Base-by-base conservation (phyloP, 2,113 vertebrate genomes). In the Dinomys branickii region DNA sequence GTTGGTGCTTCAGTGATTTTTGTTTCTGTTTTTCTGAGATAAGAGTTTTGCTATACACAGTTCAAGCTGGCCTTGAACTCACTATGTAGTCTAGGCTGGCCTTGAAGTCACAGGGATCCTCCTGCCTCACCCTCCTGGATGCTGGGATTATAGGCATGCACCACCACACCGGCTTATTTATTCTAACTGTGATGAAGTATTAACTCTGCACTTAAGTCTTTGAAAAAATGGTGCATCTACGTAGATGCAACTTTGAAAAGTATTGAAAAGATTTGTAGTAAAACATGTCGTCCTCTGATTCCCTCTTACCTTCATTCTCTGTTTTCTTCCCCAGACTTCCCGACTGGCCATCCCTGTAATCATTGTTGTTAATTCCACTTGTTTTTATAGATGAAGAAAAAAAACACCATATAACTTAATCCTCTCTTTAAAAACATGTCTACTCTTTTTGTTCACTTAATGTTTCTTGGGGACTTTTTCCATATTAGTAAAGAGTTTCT, bases 401-500 rank as follows among this genome's bases (percentile, higher is more conserved):
- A 75, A 22, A 19, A 20, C 12, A 77, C 26, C 11, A 58, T n/a
- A 20, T 28, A 61, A 85, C 58, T 88, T 63, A 58, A 2, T 5
- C 2, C 12, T 6, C 3, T 22, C 65, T 90, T 26, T 88, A 92
- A 87, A 54, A 73, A n/a, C 33, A 88, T 54, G 35, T 6, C 0
- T 1, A 28, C 5, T 90, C 26, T 35, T 33, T 82, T 71, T 80
- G 24, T 59, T 67, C 44, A 10, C 41, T 84, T 77, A 75, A 4
- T 89, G 80, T 88, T 89, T 96, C 59, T 89, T 91, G 67, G 61
- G 50, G 41, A 20, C 19, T 67, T 56, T 90, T 90, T 67, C 26
- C 58, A 33, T 86, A n/a, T 77, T 90, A 7, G 47, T 59, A 85
- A 59, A 75, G n/a, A 63, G 24, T 41, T 91, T 94, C 71, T 50